phyloP scores from a whole-genome alignment of 2,888 invertebrate genomes.

The Zonitis immaculata region DNA sequence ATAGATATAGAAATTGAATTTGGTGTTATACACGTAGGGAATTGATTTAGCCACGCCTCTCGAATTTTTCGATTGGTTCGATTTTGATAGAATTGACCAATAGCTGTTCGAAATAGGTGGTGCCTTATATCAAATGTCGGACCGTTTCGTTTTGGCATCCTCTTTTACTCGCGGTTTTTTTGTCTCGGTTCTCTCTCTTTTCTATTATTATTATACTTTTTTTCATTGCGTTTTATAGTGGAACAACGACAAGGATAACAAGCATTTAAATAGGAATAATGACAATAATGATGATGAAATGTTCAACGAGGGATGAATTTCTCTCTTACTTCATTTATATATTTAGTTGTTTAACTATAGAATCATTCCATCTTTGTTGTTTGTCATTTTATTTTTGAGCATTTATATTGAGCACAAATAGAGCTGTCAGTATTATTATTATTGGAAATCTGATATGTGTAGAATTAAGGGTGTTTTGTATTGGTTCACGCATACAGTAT shows the following conservation, averaged over 20 bases:
- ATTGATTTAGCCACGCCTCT: too few relatives aligned
- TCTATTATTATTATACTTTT: too few relatives aligned
- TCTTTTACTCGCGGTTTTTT: too few relatives aligned
- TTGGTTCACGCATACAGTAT: not conserved
- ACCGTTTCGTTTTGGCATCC: too few relatives aligned
- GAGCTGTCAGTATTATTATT: constrained; percentile 34
- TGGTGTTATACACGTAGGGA: too few relatives aligned
- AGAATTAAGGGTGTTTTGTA: constrained; percentile 30
- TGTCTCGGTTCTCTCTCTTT: too few relatives aligned
- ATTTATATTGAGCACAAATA: constrained; percentile 39
- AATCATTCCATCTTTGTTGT: constrained; percentile 3
- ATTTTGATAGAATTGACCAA: too few relatives aligned
- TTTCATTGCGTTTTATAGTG: constrained; percentile 4
- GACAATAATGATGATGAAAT: constrained; percentile 17
- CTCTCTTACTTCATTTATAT: constrained; percentile 16
- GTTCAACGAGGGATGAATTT: constrained; percentile 30
- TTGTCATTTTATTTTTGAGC: constrained; percentile 9
- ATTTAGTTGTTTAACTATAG: not conserved
- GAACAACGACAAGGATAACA: not conserved
- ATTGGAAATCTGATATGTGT: constrained; percentile 42
- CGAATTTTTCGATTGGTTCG: too few relatives aligned
- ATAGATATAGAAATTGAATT: too few relatives aligned
- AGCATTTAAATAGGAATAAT: not conserved
- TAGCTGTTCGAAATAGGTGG: too few relatives aligned
- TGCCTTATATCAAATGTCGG: too few relatives aligned